A percentile compares a stretch with the other conserved stretches of the same genome.
phyloP scores from a whole-genome alignment of 2,113 vertebrate species.

The Diadophis punctatus region DNA sequence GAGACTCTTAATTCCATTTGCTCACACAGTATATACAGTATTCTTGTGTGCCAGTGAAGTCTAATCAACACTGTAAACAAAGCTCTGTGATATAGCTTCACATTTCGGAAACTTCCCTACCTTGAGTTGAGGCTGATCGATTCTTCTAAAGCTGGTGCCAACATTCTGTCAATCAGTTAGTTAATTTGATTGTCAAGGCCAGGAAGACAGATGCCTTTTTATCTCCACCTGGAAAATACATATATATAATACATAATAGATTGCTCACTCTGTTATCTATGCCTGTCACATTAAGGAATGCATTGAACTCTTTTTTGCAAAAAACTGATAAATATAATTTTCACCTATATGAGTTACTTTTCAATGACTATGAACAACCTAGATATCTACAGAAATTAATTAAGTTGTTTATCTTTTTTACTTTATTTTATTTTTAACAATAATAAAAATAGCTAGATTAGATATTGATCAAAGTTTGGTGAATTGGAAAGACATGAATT shows the following conservation, averaged over 20 bases:
- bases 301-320: slow-evolving; percentile 27
- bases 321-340: slow-evolving; percentile 27
- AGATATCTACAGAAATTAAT: slow-evolving; percentile 7
- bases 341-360: slow-evolving; percentile 32
- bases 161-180: slow-evolving; percentile 70
- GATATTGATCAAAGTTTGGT: background rate
- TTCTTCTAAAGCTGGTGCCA: slow-evolving; percentile 75
- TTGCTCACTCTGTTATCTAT: slow-evolving; percentile 46
- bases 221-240: slow-evolving; percentile 68
- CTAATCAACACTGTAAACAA: background rate
- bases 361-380: background rate
- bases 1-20: background rate
- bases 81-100: background rate
- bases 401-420: slow-evolving; percentile 1
- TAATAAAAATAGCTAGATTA: background rate
- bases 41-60: slow-evolving; percentile 8
- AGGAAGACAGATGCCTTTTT: slow-evolving; percentile 66
- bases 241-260: slow-evolving; percentile 28
- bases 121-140: slow-evolving; percentile 73
- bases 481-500: background rate
- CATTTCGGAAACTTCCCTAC: slow-evolving; percentile 64
- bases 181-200: slow-evolving; percentile 46
- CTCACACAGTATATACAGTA: background rate
- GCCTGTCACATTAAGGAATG: slow-evolving; percentile 30
- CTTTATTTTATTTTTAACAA: slow-evolving; percentile 23